phyloP scores from a whole-genome alignment of 2,113 vertebrate species.

The Tachysurus vachellii region DNA sequence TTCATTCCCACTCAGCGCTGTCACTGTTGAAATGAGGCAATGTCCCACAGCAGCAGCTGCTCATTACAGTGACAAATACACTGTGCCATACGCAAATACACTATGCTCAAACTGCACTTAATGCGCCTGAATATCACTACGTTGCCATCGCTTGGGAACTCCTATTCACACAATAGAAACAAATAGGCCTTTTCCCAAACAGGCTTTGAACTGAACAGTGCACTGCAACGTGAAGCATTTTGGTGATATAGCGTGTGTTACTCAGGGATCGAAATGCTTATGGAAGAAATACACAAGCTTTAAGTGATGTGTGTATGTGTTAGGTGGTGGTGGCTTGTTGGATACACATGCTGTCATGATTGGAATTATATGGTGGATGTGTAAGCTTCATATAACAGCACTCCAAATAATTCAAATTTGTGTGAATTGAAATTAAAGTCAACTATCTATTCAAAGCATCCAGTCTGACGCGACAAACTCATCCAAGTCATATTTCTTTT shows the following conservation, averaged over 20 bases:
- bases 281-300: not conserved
- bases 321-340: not conserved
- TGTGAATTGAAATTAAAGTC: no score
- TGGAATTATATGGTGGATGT: no score
- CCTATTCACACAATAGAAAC: not conserved
- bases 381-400: no score
- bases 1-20: conserved; percentile 37
- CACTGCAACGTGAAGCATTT: not conserved
- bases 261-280: not conserved
- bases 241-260: not conserved
- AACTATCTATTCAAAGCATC: no score
- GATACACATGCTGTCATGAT: no score
- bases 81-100: conserved; percentile 28
- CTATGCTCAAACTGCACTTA: not conserved
- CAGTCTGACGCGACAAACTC: no score
- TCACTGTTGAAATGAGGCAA: conserved; percentile 33
- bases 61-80: conserved; percentile 46
- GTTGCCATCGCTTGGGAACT: not conserved
- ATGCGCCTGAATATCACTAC: not conserved
- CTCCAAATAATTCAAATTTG: no score
- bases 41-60: conserved; percentile 13
- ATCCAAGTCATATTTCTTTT: no score
- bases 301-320: not conserved
- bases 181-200: not conserved
- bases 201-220: not conserved